Conservation (phyloP, 2,113 vertebrate species). For the Hemiscyllium ocellatum region DNA sequence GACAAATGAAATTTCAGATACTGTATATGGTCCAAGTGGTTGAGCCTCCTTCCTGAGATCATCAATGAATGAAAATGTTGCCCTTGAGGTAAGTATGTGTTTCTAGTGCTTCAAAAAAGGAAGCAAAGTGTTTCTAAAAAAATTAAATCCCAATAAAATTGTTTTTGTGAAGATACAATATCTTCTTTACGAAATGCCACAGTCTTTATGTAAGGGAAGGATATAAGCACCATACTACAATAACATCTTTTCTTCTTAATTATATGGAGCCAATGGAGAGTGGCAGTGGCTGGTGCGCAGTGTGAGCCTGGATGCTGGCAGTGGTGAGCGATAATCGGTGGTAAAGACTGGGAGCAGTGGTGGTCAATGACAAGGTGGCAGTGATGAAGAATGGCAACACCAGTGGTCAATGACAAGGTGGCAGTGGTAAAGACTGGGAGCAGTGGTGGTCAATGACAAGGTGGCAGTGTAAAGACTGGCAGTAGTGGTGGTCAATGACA, state of each 20-base stretch:
- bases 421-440: too few relatives aligned
- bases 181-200: background rate
- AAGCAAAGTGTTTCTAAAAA: slow-evolving; percentile 24
- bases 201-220: background rate
- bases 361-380: too few relatives aligned
- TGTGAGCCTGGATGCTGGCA: too few relatives aligned
- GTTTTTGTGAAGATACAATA: background rate
- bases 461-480: too few relatives aligned
- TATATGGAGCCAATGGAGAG: background rate
- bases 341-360: too few relatives aligned
- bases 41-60: background rate
- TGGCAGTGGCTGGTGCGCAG: too few relatives aligned
- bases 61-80: background rate
- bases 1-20: background rate
- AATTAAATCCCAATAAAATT: background rate
- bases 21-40: background rate
- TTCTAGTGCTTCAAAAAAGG: background rate
- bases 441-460: too few relatives aligned
- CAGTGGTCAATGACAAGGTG: too few relatives aligned
- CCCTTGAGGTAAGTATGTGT: background rate
- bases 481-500: too few relatives aligned
- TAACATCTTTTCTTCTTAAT: background rate
- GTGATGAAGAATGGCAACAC: too few relatives aligned
- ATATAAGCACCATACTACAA: background rate
- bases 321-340: too few relatives aligned